phyloP scores from a whole-genome alignment of 2,797 vertebrate genomes.

The Gallirallus australis region DNA sequence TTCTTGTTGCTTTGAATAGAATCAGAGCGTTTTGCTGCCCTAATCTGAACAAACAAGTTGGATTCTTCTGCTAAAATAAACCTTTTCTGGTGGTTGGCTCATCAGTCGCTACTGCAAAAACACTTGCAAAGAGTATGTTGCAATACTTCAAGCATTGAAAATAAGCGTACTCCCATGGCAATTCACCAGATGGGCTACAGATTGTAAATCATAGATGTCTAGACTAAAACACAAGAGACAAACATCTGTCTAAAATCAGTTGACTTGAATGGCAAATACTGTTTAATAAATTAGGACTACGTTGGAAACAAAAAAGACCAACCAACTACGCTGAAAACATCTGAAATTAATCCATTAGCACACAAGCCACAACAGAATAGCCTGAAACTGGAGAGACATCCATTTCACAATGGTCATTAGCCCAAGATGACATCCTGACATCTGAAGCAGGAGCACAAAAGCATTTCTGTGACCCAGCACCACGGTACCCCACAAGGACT shows the following conservation, averaged over 20 bases:
- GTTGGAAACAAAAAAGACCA: slow-evolving; percentile 49
- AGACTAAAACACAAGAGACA: slow-evolving; percentile 65
- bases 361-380: slow-evolving; percentile 48
- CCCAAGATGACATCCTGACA: background rate
- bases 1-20: background rate
- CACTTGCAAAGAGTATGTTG: slow-evolving; percentile 38
- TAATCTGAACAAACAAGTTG: slow-evolving; percentile 21
- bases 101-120: slow-evolving; percentile 35
- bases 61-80: slow-evolving; percentile 54
- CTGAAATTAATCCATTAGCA: slow-evolving; percentile 63
- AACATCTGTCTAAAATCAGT: slow-evolving; percentile 69
- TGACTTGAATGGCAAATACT: slow-evolving; percentile 63
- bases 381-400: slow-evolving; percentile 23
- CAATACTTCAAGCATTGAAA: slow-evolving; percentile 59
- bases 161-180: slow-evolving; percentile 54
- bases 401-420: background rate
- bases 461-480: background rate
- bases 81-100: slow-evolving; percentile 40
- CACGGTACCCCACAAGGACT: background rate
- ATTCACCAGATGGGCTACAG: slow-evolving; percentile 68
- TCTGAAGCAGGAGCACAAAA: slow-evolving; percentile 1
- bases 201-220: slow-evolving; percentile 67
- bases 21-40: background rate
- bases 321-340: slow-evolving; percentile 42
- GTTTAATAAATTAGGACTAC: slow-evolving; percentile 64